These are phyloP conservation scores for Crocodylus rhombifer DNA, from an alignment of 2,797 vertebrate species.

Conservation along the genomic window DNA sequence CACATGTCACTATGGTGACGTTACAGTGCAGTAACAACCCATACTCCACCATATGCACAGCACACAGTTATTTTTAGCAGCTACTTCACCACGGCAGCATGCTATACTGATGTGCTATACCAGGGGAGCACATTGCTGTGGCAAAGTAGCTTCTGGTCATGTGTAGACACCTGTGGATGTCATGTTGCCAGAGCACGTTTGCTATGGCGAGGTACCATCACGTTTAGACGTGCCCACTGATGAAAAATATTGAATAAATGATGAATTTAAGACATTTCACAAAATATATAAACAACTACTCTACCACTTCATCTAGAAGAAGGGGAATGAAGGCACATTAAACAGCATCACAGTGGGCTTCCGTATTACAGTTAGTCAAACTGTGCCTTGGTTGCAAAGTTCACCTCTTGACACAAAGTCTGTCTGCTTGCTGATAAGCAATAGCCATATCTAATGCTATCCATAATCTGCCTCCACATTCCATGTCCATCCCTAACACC, in stretches of 20 bases:
- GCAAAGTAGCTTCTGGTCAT: no score
- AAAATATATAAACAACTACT: background rate
- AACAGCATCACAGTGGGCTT: background rate
- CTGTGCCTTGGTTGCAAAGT: background rate
- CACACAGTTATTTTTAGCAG: no score
- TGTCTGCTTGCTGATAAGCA: background rate
- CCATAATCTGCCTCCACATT: background rate
- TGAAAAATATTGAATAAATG: background rate
- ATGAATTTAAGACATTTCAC: background rate
- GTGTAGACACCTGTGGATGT: no score
- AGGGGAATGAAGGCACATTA: background rate
- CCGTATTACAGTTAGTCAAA: background rate
- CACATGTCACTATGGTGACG: background rate
- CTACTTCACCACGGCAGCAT: no score
- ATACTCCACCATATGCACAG: no score
- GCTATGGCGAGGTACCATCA: no score
- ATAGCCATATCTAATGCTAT: background rate
- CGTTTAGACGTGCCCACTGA: no score
- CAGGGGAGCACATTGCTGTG: no score
- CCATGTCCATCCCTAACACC: background rate
- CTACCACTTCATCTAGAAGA: background rate
- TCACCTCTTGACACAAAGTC: background rate
- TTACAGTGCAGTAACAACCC: no score
- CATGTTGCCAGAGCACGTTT: no score
- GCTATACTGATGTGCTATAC: no score